Conservation (phyloP, 2,113 vertebrate species). For the Lynx canadensis region DNA sequence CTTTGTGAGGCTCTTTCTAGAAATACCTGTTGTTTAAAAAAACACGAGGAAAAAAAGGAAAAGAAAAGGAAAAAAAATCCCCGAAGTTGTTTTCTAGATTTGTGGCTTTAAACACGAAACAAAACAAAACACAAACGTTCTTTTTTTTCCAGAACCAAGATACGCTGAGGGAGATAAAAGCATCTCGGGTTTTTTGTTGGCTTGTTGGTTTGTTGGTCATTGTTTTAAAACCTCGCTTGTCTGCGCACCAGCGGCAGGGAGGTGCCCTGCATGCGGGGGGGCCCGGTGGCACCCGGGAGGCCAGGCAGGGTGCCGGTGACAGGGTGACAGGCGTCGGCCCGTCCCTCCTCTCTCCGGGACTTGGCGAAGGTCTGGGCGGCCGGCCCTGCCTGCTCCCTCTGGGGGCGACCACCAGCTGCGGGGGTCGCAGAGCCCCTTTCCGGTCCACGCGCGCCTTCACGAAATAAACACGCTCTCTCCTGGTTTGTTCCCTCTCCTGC, state of each 20-base stretch:
- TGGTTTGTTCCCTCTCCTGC: conserved; percentile 46
- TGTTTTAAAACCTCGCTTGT: conserved; percentile 68
- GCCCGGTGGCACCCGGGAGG: background rate
- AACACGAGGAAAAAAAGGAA: conserved; percentile 61
- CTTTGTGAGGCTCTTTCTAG: conserved; percentile 87
- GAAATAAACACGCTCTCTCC: background rate
- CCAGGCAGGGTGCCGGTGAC: background rate
- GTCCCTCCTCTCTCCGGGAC: background rate
- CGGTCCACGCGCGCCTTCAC: background rate
- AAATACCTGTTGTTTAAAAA: conserved; percentile 83
- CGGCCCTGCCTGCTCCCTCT: background rate
- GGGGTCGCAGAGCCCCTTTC: background rate
- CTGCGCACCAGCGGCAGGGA: conserved; percentile 58
- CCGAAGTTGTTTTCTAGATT: conserved; percentile 82
- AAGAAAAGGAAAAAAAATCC: conserved; percentile 70
- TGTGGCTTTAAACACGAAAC: conserved; percentile 84
- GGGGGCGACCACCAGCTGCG: background rate
- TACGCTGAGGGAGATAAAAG: conserved; percentile 52
- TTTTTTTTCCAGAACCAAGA: background rate
- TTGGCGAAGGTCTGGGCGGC: background rate
- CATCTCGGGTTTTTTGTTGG: conserved; percentile 56
- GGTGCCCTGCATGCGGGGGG: background rate
- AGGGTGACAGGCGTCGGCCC: background rate
- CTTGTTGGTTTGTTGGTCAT: conserved; percentile 1
- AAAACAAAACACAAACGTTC: background rate